Evolutionary conservation across 2,113 vertebrate genomes (phyloP), one percentile per base, ranked within the genome.

Genomic region (Tupaia tana): DNA sequence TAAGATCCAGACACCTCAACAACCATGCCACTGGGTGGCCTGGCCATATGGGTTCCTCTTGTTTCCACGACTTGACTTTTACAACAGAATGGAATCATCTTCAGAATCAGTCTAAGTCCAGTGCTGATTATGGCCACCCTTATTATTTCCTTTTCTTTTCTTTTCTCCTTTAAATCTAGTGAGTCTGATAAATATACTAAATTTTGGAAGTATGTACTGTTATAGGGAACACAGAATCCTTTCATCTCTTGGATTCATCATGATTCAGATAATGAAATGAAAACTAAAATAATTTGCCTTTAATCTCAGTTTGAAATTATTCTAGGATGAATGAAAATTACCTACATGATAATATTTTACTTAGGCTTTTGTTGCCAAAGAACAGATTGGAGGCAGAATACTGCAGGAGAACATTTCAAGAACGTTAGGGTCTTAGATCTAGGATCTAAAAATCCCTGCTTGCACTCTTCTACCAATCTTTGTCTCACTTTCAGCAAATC

Each of bases 201-300:
- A 66, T 93, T 91, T 92, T 80, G 71, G 27, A 75, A 54, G 22
- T 78, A 13, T 59, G 1, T 54, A 54, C 13, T 73, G 64, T 27
- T 25, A 71, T 27, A 1, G 27, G 16, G 54, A 29, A 73, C 64
- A 66, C 13, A 79, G 67, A 89, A 80, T 75, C 74, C n/a, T 87
- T 90, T 93, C 61, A 67, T 84, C 67, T 77, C 90, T 90, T 64
- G 54, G 16, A 70, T 64, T 69, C 19, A 81, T 90, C 13, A 1
- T 10, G 18, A 75, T 90, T 92, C 69, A 70, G 74, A 87, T 86
- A 31, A 88, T 89, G 43, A 95, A 81, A 71, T 77, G 54, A 95
- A 95, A 94, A 74, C 2, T 11, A 66, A 80, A 81, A 52, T 92
- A 91, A 90, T 71, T 70, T 79, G 15, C 25, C 29, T 58, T 89